Conservation (phyloP, 2,888 invertebrate genomes). For the Cheilosia scutellata region DNA sequence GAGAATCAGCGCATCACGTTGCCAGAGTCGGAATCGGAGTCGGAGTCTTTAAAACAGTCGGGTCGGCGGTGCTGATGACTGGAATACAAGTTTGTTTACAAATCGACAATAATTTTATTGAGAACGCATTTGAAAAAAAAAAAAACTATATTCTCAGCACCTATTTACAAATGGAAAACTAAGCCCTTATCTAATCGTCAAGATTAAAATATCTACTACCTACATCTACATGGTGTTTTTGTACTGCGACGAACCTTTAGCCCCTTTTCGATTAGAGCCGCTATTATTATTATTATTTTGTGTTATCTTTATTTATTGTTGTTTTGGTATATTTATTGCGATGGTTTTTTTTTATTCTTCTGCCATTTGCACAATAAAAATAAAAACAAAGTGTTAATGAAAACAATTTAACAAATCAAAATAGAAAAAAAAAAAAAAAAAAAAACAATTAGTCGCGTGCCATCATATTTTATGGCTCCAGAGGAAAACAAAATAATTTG, state of each 20-base stretch:
- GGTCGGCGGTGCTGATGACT: too few relatives aligned
- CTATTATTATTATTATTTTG: not conserved
- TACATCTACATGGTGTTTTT: not conserved
- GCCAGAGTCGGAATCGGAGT: too few relatives aligned
- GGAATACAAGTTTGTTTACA: too few relatives aligned
- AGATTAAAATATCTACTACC: not conserved
- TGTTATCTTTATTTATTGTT: constrained; percentile 1
- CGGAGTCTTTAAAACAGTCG: not conserved
- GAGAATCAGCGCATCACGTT: not conserved
- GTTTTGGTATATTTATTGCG: constrained; percentile 7
- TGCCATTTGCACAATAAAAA: too few relatives aligned
- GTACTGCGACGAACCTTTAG: constrained; percentile 8
- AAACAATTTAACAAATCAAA: not conserved
- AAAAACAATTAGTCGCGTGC: too few relatives aligned
- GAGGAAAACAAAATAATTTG: too few relatives aligned
- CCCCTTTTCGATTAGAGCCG: constrained; percentile 19
- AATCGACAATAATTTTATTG: too few relatives aligned
- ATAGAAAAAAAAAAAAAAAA: too few relatives aligned
- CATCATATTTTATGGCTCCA: too few relatives aligned
- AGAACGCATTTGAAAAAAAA: not conserved
- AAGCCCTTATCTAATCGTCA: constrained; percentile 18
- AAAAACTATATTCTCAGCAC: not conserved
- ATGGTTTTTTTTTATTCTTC: not conserved
- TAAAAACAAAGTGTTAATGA: constrained; percentile 2
- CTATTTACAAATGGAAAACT: constrained; percentile 5